Conservation (phyloP, 2,888 invertebrate species). For the Sminthurinus aureus region DNA sequence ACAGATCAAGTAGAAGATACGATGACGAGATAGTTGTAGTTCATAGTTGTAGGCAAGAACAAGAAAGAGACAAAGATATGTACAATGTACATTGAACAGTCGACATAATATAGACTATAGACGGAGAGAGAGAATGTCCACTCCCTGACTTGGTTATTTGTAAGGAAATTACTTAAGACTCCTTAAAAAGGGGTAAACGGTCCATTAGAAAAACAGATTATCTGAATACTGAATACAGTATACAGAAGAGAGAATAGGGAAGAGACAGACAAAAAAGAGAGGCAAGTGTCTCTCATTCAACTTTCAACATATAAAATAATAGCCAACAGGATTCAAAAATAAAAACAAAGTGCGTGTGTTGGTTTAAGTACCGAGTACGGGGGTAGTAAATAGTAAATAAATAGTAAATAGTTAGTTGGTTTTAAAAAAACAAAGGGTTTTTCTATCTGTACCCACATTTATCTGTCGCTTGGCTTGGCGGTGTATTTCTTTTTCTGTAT, state of each 20-base stretch:
- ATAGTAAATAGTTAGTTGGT: too few species aligned
- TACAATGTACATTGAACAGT: background rate
- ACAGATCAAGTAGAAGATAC: background rate
- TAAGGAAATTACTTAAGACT: slow-evolving; percentile 34
- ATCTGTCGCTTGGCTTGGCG: background rate
- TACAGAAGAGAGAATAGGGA: slow-evolving; percentile 6
- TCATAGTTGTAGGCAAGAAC: too few species aligned
- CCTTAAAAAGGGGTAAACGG: slow-evolving; percentile 34
- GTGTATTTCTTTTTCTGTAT: too few species aligned
- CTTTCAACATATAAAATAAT: background rate
- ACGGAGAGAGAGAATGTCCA: slow-evolving; percentile 24
- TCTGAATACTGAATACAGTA: too few species aligned
- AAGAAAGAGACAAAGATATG: background rate
- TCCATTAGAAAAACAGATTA: slow-evolving; percentile 23
- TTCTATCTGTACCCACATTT: background rate
- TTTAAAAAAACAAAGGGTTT: too few species aligned
- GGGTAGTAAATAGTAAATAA: too few species aligned
- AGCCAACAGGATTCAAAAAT: background rate
- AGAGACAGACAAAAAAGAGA: background rate
- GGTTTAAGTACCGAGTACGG: too few species aligned
- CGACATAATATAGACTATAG: background rate
- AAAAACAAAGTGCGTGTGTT: background rate
- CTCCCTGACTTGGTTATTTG: slow-evolving; percentile 38
- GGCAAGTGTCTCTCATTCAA: background rate
- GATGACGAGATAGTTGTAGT: too few species aligned